Conservation (phyloP, 2,113 vertebrate species). For the Benitochromis conjunctus region DNA sequence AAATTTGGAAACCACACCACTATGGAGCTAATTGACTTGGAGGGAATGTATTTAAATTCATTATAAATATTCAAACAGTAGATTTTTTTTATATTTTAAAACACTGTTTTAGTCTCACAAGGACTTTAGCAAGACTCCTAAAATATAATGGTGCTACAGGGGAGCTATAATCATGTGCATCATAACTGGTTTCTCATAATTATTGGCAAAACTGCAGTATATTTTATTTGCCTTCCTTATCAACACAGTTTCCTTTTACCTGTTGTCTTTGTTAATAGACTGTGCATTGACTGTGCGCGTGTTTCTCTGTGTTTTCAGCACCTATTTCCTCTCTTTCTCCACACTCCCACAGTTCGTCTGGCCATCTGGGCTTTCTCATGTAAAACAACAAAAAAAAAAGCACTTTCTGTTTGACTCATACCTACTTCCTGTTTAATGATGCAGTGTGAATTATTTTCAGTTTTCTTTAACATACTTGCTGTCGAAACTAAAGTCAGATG, state of each 20-base stretch:
- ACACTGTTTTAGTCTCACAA: not conserved
- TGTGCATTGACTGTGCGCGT: not conserved
- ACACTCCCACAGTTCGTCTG: slow-evolving; percentile 26
- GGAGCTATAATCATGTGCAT: not conserved
- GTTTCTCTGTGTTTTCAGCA: not conserved
- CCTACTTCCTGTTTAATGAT: not conserved
- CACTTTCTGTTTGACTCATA: not conserved
- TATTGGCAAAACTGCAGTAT: not conserved
- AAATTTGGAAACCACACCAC: not conserved
- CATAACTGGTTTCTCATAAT: not conserved
- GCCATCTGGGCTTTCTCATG: not conserved
- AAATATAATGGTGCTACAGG: not conserved
- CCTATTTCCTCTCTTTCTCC: not conserved
- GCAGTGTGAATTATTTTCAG: not conserved
- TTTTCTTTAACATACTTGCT: not conserved
- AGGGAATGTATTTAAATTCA: not conserved
- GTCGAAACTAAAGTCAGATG: not conserved
- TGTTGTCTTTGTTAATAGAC: not conserved
- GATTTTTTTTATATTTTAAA: not conserved
- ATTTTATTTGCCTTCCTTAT: not conserved
- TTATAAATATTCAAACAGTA: not conserved
- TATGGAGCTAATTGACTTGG: not conserved
- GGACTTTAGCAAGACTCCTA: not conserved
- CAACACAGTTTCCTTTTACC: not conserved
- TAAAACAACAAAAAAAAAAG: not conserved